These are phyloP conservation scores for Thalpophila matura DNA, from an alignment of 2,888 invertebrate species.

Conservation along the genomic window DNA sequence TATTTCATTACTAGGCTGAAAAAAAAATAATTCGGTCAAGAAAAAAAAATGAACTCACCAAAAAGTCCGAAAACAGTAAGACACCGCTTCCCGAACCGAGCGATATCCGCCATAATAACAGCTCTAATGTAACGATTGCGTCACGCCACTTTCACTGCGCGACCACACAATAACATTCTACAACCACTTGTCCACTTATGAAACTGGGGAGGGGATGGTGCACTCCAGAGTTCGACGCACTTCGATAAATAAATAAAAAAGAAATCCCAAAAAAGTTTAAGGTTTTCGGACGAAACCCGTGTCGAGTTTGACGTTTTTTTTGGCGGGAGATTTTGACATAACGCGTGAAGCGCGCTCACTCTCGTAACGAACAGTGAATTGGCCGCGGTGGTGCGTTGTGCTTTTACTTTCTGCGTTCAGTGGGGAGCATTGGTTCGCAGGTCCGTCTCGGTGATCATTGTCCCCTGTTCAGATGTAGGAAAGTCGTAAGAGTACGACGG, in stretches of 20 bases:
- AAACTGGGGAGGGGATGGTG: conserved; percentile 78
- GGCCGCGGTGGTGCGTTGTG: conserved; percentile 74
- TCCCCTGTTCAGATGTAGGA: conserved; percentile 65
- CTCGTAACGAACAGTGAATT: conserved; percentile 83
- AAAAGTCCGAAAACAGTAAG: conserved; percentile 78
- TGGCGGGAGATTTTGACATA: conserved; percentile 76
- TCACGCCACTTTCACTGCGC: conserved; percentile 88
- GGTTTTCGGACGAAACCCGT: conserved; percentile 62
- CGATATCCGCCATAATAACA: conserved; percentile 85
- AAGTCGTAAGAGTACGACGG: conserved; percentile 58
- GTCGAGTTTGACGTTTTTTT: conserved; percentile 71
- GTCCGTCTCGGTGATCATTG: conserved; percentile 67
- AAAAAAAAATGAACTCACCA: conserved; percentile 71
- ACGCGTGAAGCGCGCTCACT: conserved; percentile 85
- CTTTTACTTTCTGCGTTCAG: conserved; percentile 89
- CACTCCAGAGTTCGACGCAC: conserved; percentile 85
- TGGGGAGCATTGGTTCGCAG: conserved; percentile 77
- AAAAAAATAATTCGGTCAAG: neutral
- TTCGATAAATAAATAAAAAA: conserved; percentile 59
- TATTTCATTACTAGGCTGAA: neutral
- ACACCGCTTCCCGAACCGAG: conserved; percentile 82
- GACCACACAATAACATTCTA: conserved; percentile 81
- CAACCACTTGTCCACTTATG: conserved; percentile 83
- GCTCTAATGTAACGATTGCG: conserved; percentile 87
- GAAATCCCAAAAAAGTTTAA: conserved; percentile 66